phyloP scores from a whole-genome alignment of 2,113 vertebrate species.

The Albula goreensis region DNA sequence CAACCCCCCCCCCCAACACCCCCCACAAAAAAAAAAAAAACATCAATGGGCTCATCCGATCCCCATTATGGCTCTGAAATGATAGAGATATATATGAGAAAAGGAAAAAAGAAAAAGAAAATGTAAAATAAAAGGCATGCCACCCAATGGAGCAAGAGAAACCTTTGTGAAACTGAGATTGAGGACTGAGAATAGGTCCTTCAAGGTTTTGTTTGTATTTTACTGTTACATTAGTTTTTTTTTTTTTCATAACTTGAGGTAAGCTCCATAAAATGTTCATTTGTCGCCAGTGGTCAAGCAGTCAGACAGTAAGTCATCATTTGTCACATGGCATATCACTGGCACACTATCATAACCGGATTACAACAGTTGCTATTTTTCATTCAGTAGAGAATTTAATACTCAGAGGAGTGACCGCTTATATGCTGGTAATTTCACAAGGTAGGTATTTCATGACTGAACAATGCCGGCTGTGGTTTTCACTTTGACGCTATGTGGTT shows the following conservation, averaged over 20 bases:
- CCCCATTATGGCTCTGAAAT: constrained; percentile 68
- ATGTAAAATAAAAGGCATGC: background rate
- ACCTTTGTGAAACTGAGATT: background rate
- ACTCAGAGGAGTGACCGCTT: background rate
- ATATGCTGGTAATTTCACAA: background rate
- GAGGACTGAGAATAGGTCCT: background rate
- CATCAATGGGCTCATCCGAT: constrained; percentile 69
- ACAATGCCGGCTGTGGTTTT: background rate
- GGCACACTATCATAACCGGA: background rate
- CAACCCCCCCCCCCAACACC: constrained; percentile 40
- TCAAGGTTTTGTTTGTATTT: too few species aligned
- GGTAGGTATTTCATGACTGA: background rate
- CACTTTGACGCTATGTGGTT: background rate
- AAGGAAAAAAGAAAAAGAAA: constrained; percentile 51
- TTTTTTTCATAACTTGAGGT: background rate
- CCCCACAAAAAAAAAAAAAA: constrained; percentile 36
- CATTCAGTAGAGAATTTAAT: background rate
- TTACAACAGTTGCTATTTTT: constrained; percentile 1
- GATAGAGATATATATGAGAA: constrained; percentile 76
- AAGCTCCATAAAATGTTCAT: background rate
- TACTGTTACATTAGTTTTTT: background rate
- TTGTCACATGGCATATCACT: background rate
- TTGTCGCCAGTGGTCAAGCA: background rate
- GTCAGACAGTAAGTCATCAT: background rate
- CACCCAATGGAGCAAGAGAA: background rate